These are phyloP conservation scores for Anarhynchus alexandrinus DNA, from an alignment of 2,113 vertebrate genomes.

Conservation along the genomic window DNA sequence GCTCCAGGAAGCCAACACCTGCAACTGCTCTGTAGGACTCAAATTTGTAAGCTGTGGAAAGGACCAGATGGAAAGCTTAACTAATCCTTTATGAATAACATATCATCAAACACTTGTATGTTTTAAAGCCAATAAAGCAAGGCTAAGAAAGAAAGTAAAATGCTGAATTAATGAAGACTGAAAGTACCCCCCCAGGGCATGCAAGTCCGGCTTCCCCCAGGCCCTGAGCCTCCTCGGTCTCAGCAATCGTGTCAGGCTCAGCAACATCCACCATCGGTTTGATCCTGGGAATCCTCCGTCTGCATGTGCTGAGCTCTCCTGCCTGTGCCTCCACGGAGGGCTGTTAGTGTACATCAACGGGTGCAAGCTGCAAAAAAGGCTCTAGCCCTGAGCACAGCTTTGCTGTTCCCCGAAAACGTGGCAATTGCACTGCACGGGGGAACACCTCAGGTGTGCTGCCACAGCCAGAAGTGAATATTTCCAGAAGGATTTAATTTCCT, in stretches of 20 bases:
- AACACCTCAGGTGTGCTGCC: background rate
- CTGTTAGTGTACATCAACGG: fast-evolving
- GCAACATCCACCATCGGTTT: background rate
- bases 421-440: background rate
- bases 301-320: background rate
- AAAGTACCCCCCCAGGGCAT: fast-evolving
- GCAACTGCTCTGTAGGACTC: background rate
- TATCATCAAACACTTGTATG: background rate
- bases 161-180: background rate
- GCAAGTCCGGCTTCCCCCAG: fast-evolving
- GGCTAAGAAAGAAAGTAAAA: background rate
- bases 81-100: background rate
- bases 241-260: background rate
- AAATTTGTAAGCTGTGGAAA: background rate
- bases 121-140: background rate
- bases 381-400: fast-evolving
- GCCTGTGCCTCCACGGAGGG: background rate
- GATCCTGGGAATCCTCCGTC: too few relatives aligned
- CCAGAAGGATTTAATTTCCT: background rate
- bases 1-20: background rate
- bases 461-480: background rate
- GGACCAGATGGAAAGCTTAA: background rate
- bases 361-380: background rate
- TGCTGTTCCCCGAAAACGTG: background rate
- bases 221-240: fast-evolving